phyloP scores from a whole-genome alignment of 2,888 invertebrate genomes.

The Drosophila atripex region DNA sequence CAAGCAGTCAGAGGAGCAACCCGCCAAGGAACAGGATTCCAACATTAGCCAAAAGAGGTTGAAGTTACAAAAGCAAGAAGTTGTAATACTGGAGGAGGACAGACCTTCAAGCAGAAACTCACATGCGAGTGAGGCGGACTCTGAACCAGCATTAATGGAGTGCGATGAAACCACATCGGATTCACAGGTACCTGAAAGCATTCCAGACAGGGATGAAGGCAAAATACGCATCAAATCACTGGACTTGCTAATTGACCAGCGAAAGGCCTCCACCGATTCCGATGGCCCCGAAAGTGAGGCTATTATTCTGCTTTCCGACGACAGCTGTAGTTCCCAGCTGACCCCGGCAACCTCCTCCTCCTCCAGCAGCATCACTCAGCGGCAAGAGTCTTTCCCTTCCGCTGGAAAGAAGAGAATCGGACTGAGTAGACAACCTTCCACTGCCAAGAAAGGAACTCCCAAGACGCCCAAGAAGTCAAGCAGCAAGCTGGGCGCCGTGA shows the following conservation, averaged over 20 bases:
- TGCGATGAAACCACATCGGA: neutral
- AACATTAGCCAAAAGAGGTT: constrained; percentile 12
- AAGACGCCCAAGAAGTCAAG: constrained; percentile 14
- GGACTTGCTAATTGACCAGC: constrained; percentile 3
- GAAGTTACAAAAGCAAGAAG: constrained; percentile 7
- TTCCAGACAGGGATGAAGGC: neutral
- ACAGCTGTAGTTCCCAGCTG: constrained; percentile 36
- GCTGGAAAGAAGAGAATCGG: constrained; percentile 57
- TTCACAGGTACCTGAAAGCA: neutral
- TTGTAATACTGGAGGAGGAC: neutral
- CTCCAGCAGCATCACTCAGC: constrained; percentile 1
- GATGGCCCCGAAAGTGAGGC: constrained; percentile 34
- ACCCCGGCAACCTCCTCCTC: constrained; percentile 9
- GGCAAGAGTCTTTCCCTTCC: constrained; percentile 29
- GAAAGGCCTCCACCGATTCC: neutral
- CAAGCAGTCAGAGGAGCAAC: constrained; percentile 47
- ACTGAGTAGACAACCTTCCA: constrained; percentile 56
- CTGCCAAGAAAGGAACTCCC: constrained; percentile 40
- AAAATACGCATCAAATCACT: constrained; percentile 19
- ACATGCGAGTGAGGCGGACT: neutral
- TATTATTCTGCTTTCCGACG: constrained; percentile 56
- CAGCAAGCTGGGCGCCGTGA: constrained; percentile 29
- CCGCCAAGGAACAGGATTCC: constrained; percentile 1
- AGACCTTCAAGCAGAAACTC: neutral
- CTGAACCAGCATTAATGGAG: neutral